Percentiles rank a stretch among this genome's conserved stretches.
Conservation (phyloP, 2,888 invertebrate species). For the Tetranychus truncatus region DNA sequence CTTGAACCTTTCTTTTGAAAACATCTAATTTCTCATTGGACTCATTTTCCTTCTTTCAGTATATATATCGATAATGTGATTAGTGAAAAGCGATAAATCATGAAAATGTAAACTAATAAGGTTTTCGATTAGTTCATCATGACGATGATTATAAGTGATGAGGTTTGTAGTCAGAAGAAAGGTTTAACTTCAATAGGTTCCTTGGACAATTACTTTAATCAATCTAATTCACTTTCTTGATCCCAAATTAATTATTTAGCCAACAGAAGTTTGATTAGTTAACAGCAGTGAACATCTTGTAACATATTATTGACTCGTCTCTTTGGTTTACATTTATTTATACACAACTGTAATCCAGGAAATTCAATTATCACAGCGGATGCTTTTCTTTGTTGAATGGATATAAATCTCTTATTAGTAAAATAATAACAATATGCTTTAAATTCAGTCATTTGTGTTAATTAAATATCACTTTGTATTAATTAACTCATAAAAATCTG, state of each 20-base stretch:
- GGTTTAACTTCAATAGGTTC: not conserved
- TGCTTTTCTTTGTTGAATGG: not conserved
- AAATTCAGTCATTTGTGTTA: not conserved
- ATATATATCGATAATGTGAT: not conserved
- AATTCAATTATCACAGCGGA: not conserved
- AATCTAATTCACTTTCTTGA: not conserved
- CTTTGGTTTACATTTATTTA: not conserved
- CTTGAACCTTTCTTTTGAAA: not conserved
- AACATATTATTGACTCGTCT: not conserved
- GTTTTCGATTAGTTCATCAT: not conserved
- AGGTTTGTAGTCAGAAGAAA: not conserved
- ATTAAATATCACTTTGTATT: not conserved
- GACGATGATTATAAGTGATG: not conserved
- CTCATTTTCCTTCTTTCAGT: no score
- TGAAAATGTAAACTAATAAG: not conserved
- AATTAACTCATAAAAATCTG: not conserved
- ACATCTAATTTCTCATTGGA: not conserved
- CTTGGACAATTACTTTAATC: not conserved
- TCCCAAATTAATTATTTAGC: not conserved
- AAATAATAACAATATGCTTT: not conserved
- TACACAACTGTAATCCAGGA: not conserved
- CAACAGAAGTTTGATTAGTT: not conserved
- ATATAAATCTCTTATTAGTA: not conserved
- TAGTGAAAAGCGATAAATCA: not conserved
- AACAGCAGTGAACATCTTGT: not conserved